Base-by-base conservation (phyloP, 1,140 invertebrate genomes). In the Chrysoperla carnea region DNA sequence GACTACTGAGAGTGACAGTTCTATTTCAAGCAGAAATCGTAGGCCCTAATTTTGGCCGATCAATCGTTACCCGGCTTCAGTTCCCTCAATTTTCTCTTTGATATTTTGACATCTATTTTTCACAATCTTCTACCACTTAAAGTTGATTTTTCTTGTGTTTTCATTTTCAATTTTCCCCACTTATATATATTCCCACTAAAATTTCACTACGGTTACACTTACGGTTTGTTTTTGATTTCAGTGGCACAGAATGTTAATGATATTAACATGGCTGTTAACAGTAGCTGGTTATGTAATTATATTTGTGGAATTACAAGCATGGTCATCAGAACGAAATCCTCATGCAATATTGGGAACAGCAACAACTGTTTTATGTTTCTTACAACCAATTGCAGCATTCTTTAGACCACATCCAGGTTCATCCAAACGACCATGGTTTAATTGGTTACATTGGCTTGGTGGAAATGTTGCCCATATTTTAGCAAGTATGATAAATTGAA, bases 371-470 rank as follows among this genome's bases (percentile, higher is more conserved):
- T 56, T 91, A 2, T 83, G 81, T 52, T 86, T 89, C 51, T 67
- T 91, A 47, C 84, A 97, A 64, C 90, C 90, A 0, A 77, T 91
- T 50, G 73, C 70, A 46, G 88, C 88, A 6, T 73, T 79, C 29
- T 81, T 92, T 58, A 74, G 92, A 43, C 89, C 88, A 4, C 76
- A 82, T 57, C 88, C 90, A 1, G 81, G 78, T 39, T 78, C 82
- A 37, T 70, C 77, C 2, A 79, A 76, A 51, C 67, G 91, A 42
- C 74, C 81, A 0, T 65, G 92, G 41, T 95, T 96, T 67, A 98
- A 98, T 61, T 96, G 91, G 91, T 54, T 76, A 11, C 91, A 96
- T 63, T 96, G 90, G 87, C 66, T 86, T 36, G 73, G 88, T 48
- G 92, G 92, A 38, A 95, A 93, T 60, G 63, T 76, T n/a, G 90